Conservation (phyloP, 2,797 vertebrate genomes). For the Podarcis lilfordi region DNA sequence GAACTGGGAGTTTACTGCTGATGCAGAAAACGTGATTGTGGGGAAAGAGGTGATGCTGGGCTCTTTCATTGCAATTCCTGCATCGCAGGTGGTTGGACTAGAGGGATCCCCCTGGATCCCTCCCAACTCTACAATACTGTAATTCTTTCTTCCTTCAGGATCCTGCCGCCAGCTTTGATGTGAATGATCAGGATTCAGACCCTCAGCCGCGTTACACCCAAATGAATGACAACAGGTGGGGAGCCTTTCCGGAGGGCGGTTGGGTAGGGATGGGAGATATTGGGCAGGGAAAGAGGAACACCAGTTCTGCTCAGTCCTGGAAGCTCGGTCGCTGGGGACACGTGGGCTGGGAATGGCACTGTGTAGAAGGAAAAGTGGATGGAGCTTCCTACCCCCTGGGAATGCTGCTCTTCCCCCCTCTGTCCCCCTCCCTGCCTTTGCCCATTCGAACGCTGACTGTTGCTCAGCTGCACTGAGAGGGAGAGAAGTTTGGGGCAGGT, state of each 20-base stretch:
- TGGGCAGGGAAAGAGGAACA: neutral
- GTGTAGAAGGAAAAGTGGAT: too few relatives aligned
- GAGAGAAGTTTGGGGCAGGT: neutral
- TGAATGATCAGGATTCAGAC: slow-evolving; percentile 95
- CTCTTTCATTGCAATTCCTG: neutral
- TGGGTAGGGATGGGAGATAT: slow-evolving; percentile 27
- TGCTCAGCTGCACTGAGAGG: too few relatives aligned
- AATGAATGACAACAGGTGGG: slow-evolving; percentile 96
- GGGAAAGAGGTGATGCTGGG: neutral
- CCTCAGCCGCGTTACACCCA: slow-evolving; percentile 97
- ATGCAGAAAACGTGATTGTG: neutral
- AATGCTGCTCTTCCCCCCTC: neutral
- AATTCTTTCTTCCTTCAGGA: slow-evolving; percentile 78
- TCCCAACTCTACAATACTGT: too few relatives aligned
- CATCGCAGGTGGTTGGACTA: too few relatives aligned
- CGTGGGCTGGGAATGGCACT: neutral
- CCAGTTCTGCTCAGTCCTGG: neutral
- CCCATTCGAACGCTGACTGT: too few relatives aligned
- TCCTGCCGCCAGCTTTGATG: slow-evolving; percentile 94
- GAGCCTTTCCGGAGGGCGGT: slow-evolving; percentile 29
- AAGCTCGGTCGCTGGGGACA: too few relatives aligned
- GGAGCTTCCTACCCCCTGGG: too few relatives aligned
- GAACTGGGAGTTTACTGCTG: too few relatives aligned
- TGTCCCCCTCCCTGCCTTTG: too few relatives aligned
- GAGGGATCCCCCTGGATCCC: too few relatives aligned